Percentiles rank a stretch among this genome's conserved stretches.
Evolutionary conservation across 2,888 invertebrate genomes (phyloP).

Genomic region (Drosophila pegasa): DNA sequence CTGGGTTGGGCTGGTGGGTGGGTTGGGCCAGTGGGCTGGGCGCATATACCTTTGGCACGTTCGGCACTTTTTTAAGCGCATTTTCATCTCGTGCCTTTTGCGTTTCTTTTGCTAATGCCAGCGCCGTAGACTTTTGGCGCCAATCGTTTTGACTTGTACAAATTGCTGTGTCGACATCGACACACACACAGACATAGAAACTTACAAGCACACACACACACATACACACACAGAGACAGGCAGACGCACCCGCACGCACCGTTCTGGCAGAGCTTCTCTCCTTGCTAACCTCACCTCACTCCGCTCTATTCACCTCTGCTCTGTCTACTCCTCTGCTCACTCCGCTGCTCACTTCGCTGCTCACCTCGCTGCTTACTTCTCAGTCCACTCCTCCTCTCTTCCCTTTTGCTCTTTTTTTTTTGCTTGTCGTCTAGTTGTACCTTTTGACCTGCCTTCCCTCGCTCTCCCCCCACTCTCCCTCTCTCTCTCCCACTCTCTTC

Average conservation of each 20-base stretch:
- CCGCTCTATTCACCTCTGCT: neutral
- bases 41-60: conserved; percentile 73
- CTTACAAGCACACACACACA: conserved; percentile 21
- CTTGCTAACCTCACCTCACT: conserved; percentile 5
- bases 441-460: conserved; percentile 49
- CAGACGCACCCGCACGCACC: conserved; percentile 73
- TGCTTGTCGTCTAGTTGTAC: conserved; percentile 28
- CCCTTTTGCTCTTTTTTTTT: conserved; percentile 3
- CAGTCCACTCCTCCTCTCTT: neutral
- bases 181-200: conserved; percentile 21
- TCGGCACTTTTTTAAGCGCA: conserved; percentile 73
- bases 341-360: neutral
- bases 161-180: conserved; percentile 77
- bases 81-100: conserved; percentile 64
- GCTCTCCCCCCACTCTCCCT: neutral
- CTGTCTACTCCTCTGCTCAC: neutral
- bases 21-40: neutral
- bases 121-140: conserved; percentile 82
- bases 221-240: conserved; percentile 8
- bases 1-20: neutral
- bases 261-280: conserved; percentile 29
- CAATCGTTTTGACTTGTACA: conserved; percentile 83
- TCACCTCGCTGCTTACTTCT: neutral
- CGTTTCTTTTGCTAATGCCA: conserved; percentile 54
- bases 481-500: neutral